These are phyloP conservation scores for Drosophila limbata DNA, from an alignment of 2,888 invertebrate genomes.

Conservation along the genomic window DNA sequence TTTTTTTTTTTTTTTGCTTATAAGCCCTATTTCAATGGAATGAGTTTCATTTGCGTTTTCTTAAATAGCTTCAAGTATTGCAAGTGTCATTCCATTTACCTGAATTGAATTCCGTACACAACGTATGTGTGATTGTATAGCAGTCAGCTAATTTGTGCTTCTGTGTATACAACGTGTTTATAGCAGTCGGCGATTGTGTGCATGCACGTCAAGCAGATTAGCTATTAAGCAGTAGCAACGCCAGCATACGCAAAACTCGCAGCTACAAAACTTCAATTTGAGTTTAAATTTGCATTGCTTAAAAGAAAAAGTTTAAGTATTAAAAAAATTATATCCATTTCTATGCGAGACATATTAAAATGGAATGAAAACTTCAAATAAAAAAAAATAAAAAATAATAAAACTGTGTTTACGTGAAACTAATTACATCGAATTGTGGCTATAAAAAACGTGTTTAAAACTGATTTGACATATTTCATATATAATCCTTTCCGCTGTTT, in stretches of 20 bases:
- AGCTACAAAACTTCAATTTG: not conserved
- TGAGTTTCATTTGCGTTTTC: not conserved
- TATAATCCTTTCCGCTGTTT: slow-evolving; percentile 15
- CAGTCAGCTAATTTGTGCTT: no score
- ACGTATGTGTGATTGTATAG: no score
- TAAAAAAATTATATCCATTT: not conserved
- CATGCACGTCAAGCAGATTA: not conserved
- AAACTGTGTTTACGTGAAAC: not conserved
- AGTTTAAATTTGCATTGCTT: not conserved
- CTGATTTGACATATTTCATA: slow-evolving; percentile 1
- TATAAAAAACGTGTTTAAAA: not conserved
- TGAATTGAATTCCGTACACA: no score
- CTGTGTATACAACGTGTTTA: not conserved
- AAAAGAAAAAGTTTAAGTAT: not conserved
- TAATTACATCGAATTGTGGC: slow-evolving; percentile 1
- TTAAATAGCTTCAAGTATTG: not conserved
- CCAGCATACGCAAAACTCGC: not conserved
- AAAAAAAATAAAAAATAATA: not conserved
- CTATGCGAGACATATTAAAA: not conserved
- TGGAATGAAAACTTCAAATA: not conserved
- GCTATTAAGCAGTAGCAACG: not conserved
- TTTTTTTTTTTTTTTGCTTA: not conserved
- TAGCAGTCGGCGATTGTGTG: not conserved
- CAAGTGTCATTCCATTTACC: not conserved
- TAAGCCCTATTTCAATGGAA: not conserved